Evolutionary conservation across 1,140 invertebrate genomes (phyloP).

Genomic region (Contarinia nasturtii): DNA sequence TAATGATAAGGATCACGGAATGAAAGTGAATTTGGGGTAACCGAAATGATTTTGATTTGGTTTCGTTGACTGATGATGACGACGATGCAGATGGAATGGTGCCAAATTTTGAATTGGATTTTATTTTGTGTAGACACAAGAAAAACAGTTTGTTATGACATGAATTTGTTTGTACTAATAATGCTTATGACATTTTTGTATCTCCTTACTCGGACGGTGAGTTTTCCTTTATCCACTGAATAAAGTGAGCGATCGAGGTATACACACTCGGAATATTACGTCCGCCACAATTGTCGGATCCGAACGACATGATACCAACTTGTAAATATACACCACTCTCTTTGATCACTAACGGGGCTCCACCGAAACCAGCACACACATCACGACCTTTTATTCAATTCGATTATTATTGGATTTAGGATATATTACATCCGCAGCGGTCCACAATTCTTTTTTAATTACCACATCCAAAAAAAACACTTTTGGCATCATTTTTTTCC

Average conservation of each 20-base stretch:
- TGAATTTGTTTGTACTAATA: background rate
- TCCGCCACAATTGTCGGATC: constrained; percentile 47
- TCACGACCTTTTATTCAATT: constrained; percentile 22
- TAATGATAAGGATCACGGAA: too few relatives aligned
- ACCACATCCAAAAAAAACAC: too few relatives aligned
- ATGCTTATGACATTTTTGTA: background rate
- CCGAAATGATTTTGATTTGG: too few relatives aligned
- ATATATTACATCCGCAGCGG: too few relatives aligned
- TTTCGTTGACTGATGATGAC: too few relatives aligned
- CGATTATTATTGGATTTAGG: constrained; percentile 12
- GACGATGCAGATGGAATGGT: background rate
- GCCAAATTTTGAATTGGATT: background rate
- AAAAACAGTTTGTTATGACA: background rate
- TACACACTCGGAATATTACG: constrained; percentile 46
- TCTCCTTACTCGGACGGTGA: constrained; percentile 28
- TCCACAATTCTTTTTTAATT: too few relatives aligned
- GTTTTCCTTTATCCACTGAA: constrained; percentile 45
- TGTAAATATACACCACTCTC: constrained; percentile 31
- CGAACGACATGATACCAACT: constrained; percentile 51
- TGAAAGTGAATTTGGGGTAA: too few relatives aligned
- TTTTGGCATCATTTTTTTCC: too few relatives aligned
- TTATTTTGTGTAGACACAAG: background rate
- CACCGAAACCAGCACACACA: constrained; percentile 49
- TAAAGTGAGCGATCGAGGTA: constrained; percentile 43
- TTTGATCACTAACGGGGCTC: constrained; percentile 37